Evolutionary conservation across 2,113 vertebrate species (phyloP).

Genomic region (Desmodus rotundus): DNA sequence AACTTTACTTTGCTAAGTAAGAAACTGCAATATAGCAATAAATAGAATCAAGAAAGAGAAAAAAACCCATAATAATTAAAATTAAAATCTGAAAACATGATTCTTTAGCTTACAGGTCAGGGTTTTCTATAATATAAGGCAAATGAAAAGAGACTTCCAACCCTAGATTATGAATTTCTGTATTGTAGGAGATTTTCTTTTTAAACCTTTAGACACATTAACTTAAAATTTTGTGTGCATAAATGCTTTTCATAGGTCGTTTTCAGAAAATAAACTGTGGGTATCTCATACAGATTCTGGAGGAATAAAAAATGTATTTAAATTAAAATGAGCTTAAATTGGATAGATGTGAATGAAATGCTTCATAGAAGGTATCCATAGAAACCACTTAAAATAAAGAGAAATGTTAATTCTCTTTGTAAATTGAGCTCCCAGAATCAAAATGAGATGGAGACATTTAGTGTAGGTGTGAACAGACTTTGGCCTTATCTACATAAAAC

Average conservation of each 20-base stretch:
- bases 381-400: constrained; percentile 77
- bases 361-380: constrained; percentile 73
- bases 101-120: neutral
- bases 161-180: constrained; percentile 29
- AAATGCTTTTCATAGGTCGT: constrained; percentile 44
- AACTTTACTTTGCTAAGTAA: neutral
- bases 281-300: constrained; percentile 41
- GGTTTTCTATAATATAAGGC: neutral
- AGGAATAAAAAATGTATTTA: constrained; percentile 64
- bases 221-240: constrained; percentile 51
- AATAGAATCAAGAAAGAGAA: neutral
- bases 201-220: constrained; percentile 47
- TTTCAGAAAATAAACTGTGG: constrained; percentile 52
- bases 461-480: constrained; percentile 44
- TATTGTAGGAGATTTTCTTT: neutral
- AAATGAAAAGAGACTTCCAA: constrained; percentile 42
- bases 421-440: constrained; percentile 65
- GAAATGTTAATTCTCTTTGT: constrained; percentile 72
- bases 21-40: neutral
- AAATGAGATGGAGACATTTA: constrained; percentile 57
- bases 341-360: constrained; percentile 69
- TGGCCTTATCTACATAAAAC: constrained; percentile 60
- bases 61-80: neutral
- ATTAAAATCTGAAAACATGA: constrained; percentile 15
- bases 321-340: constrained; percentile 72